A percentile compares a stretch with the other conserved stretches of the same genome.
phyloP scores from a whole-genome alignment of 2,797 vertebrate genomes.

The Pteropus rufus region DNA sequence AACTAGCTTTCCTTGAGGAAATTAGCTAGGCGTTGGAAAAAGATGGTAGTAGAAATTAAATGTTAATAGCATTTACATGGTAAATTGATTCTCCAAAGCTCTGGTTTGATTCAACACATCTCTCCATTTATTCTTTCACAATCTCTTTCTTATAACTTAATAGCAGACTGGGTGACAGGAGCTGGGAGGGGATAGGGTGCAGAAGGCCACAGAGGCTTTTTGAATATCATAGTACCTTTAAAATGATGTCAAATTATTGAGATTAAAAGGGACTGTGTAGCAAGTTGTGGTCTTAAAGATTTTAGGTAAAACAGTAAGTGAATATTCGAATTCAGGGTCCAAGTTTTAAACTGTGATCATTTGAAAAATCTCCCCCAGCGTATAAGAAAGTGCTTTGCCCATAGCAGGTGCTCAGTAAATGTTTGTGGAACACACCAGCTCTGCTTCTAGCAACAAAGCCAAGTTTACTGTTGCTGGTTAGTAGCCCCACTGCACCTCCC shows the following conservation, averaged over 20 bases:
- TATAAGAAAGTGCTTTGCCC: not conserved
- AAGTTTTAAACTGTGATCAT: not conserved
- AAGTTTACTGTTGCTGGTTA: not conserved
- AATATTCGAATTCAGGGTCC: not conserved
- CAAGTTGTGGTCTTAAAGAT: not conserved
- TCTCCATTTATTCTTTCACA: not conserved
- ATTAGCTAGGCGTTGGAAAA: not conserved
- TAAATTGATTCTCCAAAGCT: not conserved
- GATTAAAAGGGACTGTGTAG: not conserved
- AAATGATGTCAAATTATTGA: not conserved
- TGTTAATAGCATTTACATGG: not conserved
- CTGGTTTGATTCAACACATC: not conserved
- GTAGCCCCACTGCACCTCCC: conserved; percentile 29
- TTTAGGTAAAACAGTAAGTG: not conserved
- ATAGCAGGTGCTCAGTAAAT: conserved; percentile 51
- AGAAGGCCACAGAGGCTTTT: not conserved
- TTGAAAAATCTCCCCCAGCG: not conserved
- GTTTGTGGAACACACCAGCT: not conserved
- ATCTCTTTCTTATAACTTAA: not conserved
- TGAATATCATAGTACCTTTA: not conserved
- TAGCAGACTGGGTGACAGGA: not conserved
- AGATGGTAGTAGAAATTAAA: not conserved
- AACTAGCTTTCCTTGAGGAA: not conserved
- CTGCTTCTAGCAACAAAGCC: not conserved
- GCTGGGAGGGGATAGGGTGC: not conserved